A percentile compares a stretch with the other conserved stretches of the same genome.
phyloP scores from a whole-genome alignment of 92 coral and sea anemone species.

The Paramuricea clavata region DNA sequence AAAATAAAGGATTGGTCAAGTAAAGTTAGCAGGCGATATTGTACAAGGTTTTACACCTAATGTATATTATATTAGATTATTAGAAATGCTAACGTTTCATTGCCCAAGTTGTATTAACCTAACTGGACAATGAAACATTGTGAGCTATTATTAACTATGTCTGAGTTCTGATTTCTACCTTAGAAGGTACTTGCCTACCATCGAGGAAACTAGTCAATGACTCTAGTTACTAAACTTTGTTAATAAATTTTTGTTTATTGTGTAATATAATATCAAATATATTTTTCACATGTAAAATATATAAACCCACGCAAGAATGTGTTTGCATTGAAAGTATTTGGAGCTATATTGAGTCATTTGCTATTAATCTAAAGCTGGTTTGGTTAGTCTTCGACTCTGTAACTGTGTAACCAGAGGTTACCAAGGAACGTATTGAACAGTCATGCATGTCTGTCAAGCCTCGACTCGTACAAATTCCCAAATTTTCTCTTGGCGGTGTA shows the following conservation, averaged over 20 bases:
- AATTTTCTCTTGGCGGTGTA: too few species aligned
- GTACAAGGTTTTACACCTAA: background rate
- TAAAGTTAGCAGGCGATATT: background rate
- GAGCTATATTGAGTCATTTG: too few species aligned
- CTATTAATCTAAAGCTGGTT: too few species aligned
- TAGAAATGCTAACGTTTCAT: background rate
- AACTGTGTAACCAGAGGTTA: too few species aligned
- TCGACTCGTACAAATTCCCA: too few species aligned
- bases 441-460: too few species aligned
- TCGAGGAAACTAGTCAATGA: background rate
- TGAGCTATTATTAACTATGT: background rate
- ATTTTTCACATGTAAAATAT: background rate
- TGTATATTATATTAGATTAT: background rate
- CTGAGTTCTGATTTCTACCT: background rate
- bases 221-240: background rate
- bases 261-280: background rate
- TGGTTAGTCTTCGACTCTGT: too few species aligned
- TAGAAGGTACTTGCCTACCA: background rate
- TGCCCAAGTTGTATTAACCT: background rate
- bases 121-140: background rate
- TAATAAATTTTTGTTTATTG: conserved; percentile 4
- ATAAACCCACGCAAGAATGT: too few species aligned
- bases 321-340: too few species aligned
- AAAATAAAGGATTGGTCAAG: background rate
- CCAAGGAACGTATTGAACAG: too few species aligned